A percentile compares a stretch with the other conserved stretches of the same genome.
Conservation (phyloP, 2,113 vertebrate genomes). For the Periophthalmus modestus region DNA sequence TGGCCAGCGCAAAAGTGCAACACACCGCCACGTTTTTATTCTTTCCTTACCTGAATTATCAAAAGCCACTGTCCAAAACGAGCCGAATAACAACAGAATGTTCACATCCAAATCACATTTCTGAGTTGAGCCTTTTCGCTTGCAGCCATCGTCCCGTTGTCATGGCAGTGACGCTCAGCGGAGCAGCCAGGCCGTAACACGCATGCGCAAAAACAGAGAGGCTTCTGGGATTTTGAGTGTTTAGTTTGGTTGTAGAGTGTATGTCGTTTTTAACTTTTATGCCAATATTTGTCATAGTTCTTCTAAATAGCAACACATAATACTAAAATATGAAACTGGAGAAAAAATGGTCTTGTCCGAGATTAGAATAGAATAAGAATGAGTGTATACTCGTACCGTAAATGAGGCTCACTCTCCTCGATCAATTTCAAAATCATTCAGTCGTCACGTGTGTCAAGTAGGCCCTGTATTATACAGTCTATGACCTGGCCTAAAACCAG, state of each 20-base stretch:
- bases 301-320: no score
- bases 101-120: constrained; percentile 58
- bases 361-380: no score
- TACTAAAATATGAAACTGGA: no score
- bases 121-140: constrained; percentile 27
- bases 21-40: background rate
- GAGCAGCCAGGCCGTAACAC: constrained; percentile 30
- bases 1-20: background rate
- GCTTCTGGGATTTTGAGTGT: constrained; percentile 44
- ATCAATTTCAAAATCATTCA: no score
- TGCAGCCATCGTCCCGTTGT: constrained; percentile 75
- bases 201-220: constrained; percentile 47
- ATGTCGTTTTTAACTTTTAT: background rate
- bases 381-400: no score
- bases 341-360: no score
- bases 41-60: constrained; percentile 34
- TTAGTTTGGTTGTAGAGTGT: background rate
- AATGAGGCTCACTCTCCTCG: no score
- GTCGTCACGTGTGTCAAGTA: no score
- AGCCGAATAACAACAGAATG: constrained; percentile 4
- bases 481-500: no score
- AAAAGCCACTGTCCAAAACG: background rate
- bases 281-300: no score
- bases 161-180: constrained; percentile 74
- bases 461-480: no score